These are phyloP conservation scores for Drosophila cognata DNA, from an alignment of 2,888 invertebrate species.

Conservation along the genomic window DNA sequence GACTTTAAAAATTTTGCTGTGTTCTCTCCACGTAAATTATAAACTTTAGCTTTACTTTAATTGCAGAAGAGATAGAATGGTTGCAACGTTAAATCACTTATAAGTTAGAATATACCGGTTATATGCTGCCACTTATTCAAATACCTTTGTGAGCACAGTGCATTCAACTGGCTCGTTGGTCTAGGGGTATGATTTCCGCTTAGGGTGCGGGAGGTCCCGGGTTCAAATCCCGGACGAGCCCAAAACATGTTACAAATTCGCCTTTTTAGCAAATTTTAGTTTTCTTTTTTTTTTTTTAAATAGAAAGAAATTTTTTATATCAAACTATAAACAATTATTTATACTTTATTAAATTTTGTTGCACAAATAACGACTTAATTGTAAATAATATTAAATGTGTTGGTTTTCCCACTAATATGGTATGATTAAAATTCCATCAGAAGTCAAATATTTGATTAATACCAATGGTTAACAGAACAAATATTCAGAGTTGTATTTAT, in stretches of 20 bases:
- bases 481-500: slow-evolving; percentile 38
- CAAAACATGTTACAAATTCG: slow-evolving; percentile 22
- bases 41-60: background rate
- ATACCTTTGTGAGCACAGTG: fast-evolving
- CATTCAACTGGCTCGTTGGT: slow-evolving; percentile 82
- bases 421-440: slow-evolving; percentile 63
- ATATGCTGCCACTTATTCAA: background rate
- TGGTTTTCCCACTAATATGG: slow-evolving; percentile 53
- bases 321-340: slow-evolving; percentile 66
- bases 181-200: slow-evolving; percentile 86
- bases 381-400: slow-evolving; percentile 73
- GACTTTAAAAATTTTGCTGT: background rate
- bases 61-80: background rate
- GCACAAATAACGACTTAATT: slow-evolving; percentile 76
- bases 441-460: slow-evolving; percentile 66
- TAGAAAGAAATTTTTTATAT: slow-evolving; percentile 16
- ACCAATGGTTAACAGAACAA: slow-evolving; percentile 78
- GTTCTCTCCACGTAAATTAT: background rate
- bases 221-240: slow-evolving; percentile 86
- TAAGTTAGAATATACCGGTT: slow-evolving; percentile 17
- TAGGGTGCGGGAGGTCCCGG: slow-evolving; percentile 86
- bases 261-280: slow-evolving; percentile 3
- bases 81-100: background rate
- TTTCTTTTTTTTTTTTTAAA: background rate
- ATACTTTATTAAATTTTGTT: slow-evolving; percentile 68